A percentile compares a stretch with the other conserved stretches of the same genome.
phyloP scores from a whole-genome alignment of 2,113 vertebrate species.

The Rhadina sibilatrix region DNA sequence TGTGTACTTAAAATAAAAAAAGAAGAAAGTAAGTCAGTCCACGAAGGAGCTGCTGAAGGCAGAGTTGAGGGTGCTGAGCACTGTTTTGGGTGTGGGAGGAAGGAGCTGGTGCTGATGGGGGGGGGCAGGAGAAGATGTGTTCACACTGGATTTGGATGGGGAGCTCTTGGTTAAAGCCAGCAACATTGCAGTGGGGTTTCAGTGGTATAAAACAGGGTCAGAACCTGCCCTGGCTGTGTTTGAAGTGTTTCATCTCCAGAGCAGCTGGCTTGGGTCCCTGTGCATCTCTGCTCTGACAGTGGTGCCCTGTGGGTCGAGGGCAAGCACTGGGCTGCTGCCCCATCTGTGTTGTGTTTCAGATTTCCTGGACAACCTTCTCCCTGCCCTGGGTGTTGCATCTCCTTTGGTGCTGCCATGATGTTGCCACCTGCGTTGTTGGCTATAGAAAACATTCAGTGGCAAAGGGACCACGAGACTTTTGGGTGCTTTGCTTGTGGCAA shows the following conservation, averaged over 20 bases:
- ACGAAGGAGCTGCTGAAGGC: constrained; percentile 36
- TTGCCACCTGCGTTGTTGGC: rapidly evolving
- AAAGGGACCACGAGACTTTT: rapidly evolving
- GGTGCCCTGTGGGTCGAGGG: neutral
- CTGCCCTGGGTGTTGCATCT: neutral
- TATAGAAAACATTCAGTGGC: neutral
- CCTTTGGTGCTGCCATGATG: neutral
- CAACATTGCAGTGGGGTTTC: neutral
- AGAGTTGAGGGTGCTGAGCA: neutral
- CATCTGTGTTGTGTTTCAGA: neutral
- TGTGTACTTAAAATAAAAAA: constrained; percentile 64
- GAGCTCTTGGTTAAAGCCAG: neutral
- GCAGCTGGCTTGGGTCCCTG: neutral
- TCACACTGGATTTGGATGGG: neutral
- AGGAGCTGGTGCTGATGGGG: neutral
- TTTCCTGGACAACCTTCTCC: neutral
- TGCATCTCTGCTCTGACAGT: neutral
- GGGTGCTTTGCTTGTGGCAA: neutral
- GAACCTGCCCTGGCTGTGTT: neutral
- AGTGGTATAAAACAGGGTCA: neutral
- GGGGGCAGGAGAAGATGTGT: neutral
- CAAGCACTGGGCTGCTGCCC: neutral
- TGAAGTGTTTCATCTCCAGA: neutral
- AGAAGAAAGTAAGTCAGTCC: neutral
- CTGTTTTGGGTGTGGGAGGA: neutral